Evolutionary conservation across 2,888 invertebrate species (phyloP).

Genomic region (Aspidiotus rigidus): DNA sequence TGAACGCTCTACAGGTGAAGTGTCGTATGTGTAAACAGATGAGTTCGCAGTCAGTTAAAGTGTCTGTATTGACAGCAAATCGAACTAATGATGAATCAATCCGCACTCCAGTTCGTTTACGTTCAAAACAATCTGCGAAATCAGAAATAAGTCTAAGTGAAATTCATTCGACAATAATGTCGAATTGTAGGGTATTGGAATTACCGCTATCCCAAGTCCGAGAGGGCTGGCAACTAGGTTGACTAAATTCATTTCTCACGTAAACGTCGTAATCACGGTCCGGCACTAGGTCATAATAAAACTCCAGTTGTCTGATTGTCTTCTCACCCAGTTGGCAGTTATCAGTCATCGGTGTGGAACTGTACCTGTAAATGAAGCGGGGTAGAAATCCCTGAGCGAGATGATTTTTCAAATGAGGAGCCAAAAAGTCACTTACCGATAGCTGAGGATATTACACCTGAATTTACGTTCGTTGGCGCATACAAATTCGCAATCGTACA

Average conservation of each 20-base stretch:
- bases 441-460: slow-evolving; percentile 66
- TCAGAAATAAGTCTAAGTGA: not conserved
- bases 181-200: not conserved
- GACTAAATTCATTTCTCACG: slow-evolving; percentile 55
- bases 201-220: slow-evolving; percentile 43
- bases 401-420: not conserved
- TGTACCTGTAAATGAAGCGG: slow-evolving; percentile 42
- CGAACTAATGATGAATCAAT: slow-evolving; percentile 55
- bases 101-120: slow-evolving; percentile 63
- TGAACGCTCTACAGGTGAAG: slow-evolving; percentile 72
- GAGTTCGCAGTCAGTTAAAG: slow-evolving; percentile 68
- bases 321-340: slow-evolving; percentile 70
- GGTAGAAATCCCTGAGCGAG: not conserved
- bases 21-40: slow-evolving; percentile 63
- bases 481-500: slow-evolving; percentile 66
- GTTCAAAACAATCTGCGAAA: slow-evolving; percentile 68
- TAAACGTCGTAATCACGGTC: slow-evolving; percentile 71
- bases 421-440: slow-evolving; percentile 47
- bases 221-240: slow-evolving; percentile 38
- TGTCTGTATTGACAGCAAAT: slow-evolving; percentile 58
- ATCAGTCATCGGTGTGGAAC: slow-evolving; percentile 51
- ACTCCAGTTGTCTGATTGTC: slow-evolving; percentile 58
- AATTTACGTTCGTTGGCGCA: slow-evolving; percentile 64
- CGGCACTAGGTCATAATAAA: slow-evolving; percentile 63
- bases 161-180: not conserved